Evolutionary conservation across 2,113 vertebrate species (phyloP), one percentile per base, ranked within the genome.

Genomic region (Aegotheles bennettii): DNA sequence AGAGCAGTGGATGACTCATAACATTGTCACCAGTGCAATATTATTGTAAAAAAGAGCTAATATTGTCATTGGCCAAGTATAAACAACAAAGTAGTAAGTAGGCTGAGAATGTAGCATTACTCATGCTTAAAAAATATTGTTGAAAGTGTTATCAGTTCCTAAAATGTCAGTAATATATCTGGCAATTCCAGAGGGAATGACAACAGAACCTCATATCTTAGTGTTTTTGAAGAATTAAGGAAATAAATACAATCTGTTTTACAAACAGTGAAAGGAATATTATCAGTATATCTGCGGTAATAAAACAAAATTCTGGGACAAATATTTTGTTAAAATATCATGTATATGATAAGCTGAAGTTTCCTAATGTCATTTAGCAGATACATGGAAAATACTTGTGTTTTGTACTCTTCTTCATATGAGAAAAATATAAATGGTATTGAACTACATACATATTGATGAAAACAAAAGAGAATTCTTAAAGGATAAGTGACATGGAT

Each of bases 61-160:
- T 47, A 60, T 19, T 1, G 0, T 43, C 31, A 63, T 10, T 60
- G 23, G 15, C 3, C 7, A 23, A 64, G 29, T 38, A 38, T 36
- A 53, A 84, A 47, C 7, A 68, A 50, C 3, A 13, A 51, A 70
- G 10, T 8, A 54, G 12, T 16, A 50, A 63, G 16, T 28, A 63
- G 11, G 4, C 7, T 94, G 48, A 87, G 26, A 48, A 76, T 79
- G 10, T 25, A 65, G 23, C 1, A 12, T 31, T 57, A 17, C 4
- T 43, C 16, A 28, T 40, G 2, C 4, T 40, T 70, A 57, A 78
- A 84, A 67, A 26, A 12, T 50, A 33, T 56, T 0, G 0, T 35
- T 4, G 20, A 45, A 76, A 84, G 3, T n/a, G 14, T 35, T 88
- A 74, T 26, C 13, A 17, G 3, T 47, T 61, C 43, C 33, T 81